phyloP scores from a whole-genome alignment of 2,888 invertebrate genomes.

The Cheiracanthium punctorium region DNA sequence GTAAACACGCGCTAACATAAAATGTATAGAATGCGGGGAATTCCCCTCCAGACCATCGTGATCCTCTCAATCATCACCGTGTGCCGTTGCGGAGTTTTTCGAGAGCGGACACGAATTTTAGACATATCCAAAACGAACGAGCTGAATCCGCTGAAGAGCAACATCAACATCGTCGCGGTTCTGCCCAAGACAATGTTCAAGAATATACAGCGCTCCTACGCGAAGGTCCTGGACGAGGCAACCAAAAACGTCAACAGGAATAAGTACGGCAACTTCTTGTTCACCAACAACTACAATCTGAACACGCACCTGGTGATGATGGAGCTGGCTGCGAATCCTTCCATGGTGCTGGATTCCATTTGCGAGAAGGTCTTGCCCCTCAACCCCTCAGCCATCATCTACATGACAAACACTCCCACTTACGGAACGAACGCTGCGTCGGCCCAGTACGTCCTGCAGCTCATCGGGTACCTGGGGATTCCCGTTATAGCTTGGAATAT shows the following conservation, averaged over 20 bases:
- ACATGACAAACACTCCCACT: constrained; percentile 94
- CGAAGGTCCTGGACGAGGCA: constrained; percentile 24
- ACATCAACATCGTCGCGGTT: constrained; percentile 39
- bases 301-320: constrained; percentile 77
- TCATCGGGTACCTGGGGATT: constrained; percentile 94
- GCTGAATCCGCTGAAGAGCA: too few species aligned
- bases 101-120: too few species aligned
- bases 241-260: constrained; percentile 50
- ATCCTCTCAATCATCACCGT: too few species aligned
- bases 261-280: constrained; percentile 47
- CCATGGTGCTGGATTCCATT: constrained; percentile 74
- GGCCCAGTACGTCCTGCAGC: constrained; percentile 93
- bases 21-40: too few species aligned
- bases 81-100: too few species aligned
- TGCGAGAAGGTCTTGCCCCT: constrained; percentile 74
- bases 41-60: too few species aligned
- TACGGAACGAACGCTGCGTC: constrained; percentile 94
- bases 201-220: constrained; percentile 23
- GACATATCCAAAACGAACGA: too few species aligned
- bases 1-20: too few species aligned
- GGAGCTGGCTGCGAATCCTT: constrained; percentile 70
- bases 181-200: constrained; percentile 31
- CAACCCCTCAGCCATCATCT: constrained; percentile 81
- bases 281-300: constrained; percentile 63
- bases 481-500: constrained; percentile 99